Evolutionary conservation across 2,797 vertebrate genomes (phyloP).

Genomic region (Zenarchopterus dispar): DNA sequence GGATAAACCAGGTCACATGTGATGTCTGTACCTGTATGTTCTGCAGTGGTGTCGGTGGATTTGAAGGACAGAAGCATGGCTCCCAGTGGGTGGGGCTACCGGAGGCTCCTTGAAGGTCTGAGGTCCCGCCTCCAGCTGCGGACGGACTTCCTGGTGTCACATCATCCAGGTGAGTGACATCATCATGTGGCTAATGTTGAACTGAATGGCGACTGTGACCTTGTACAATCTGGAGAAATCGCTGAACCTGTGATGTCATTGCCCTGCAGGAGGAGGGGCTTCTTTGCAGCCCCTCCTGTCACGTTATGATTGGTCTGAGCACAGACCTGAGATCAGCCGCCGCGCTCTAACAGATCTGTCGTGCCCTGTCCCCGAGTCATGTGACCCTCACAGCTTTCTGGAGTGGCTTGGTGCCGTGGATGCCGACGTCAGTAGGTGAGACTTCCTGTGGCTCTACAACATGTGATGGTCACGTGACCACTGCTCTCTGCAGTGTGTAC

Average conservation of each 20-base stretch:
- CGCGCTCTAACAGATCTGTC: conserved; percentile 71
- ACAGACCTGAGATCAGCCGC: conserved; percentile 76
- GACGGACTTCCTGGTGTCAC: conserved; percentile 88
- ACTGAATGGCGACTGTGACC: neutral
- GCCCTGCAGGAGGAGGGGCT: conserved; percentile 63
- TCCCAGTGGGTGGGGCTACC: conserved; percentile 83
- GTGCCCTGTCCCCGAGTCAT: conserved; percentile 81
- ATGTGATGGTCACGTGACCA: too few relatives aligned
- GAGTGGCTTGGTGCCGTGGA: conserved; percentile 92
- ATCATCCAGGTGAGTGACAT: conserved; percentile 82
- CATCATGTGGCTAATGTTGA: neutral
- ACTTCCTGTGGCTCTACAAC: too few relatives aligned
- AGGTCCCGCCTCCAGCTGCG: conserved; percentile 85
- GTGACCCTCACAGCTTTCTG: conserved; percentile 82
- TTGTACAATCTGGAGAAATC: neutral
- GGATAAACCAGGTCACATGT: too few relatives aligned
- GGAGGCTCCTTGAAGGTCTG: conserved; percentile 85
- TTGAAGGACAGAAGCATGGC: conserved; percentile 82
- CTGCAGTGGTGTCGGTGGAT: conserved; percentile 88
- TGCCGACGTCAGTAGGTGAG: conserved; percentile 79
- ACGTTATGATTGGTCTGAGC: conserved; percentile 80
- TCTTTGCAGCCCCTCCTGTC: conserved; percentile 84
- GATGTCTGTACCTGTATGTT: neutral
- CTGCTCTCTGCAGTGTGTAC: too few relatives aligned
- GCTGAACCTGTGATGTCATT: neutral